Percentiles rank a stretch among this genome's conserved stretches.
Conservation (phyloP, 2,888 invertebrate genomes). For the Podabrus alpinus region DNA sequence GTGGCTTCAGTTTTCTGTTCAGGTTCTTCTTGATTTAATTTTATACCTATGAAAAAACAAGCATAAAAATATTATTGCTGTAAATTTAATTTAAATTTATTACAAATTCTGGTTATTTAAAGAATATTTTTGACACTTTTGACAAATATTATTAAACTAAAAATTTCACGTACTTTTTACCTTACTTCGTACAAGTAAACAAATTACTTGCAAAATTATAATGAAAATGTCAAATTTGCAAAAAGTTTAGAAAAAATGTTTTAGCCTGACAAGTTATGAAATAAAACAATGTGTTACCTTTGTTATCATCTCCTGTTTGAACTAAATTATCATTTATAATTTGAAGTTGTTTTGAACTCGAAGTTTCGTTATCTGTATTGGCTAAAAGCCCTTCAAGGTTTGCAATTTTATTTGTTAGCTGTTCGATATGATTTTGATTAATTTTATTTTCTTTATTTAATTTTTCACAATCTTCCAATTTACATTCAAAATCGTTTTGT, state of each 20-base stretch:
- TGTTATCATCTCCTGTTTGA: not conserved
- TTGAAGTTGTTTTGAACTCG: constrained; percentile 30
- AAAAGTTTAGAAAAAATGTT: not conserved
- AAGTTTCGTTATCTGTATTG: constrained; percentile 53
- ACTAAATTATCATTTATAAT: not conserved
- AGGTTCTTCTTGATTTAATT: constrained; percentile 28
- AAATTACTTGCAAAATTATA: too few relatives aligned
- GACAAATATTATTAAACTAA: too few relatives aligned
- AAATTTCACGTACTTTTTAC: too few relatives aligned
- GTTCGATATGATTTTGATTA: constrained; percentile 14
- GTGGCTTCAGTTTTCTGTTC: not conserved
- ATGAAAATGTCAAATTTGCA: too few relatives aligned
- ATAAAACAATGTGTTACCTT: not conserved
- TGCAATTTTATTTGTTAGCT: constrained; percentile 3
- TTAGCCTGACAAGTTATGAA: not conserved
- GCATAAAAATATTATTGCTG: not conserved
- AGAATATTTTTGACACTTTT: too few relatives aligned
- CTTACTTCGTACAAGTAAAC: too few relatives aligned
- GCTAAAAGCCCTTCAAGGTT: constrained; percentile 36
- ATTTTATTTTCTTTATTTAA: constrained; percentile 29
- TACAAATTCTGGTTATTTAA: too few relatives aligned
- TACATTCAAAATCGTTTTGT: constrained; percentile 17
- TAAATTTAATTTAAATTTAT: not conserved
- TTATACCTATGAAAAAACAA: not conserved
- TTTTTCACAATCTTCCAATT: constrained; percentile 21